Percentiles rank a stretch among this genome's conserved stretches.
phyloP scores from a whole-genome alignment of 2,888 invertebrate species.

The Liposcelis brunnea region DNA sequence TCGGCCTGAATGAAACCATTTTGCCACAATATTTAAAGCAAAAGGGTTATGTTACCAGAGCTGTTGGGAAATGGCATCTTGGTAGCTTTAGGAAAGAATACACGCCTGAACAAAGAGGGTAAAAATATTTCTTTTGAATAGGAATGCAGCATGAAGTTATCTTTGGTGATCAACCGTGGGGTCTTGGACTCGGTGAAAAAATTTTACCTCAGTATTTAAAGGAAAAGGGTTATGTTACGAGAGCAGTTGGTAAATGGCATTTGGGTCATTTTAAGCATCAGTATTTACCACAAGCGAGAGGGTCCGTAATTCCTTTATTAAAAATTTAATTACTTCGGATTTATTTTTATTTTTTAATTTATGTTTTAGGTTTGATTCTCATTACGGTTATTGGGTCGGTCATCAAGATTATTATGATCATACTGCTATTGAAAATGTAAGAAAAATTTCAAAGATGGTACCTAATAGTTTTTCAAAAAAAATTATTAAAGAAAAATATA shows the following conservation, averaged over 20 bases:
- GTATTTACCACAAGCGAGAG: constrained; percentile 54
- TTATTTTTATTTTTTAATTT: too few species aligned
- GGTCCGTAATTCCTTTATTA: constrained; percentile 39
- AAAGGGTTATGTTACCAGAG: constrained; percentile 32
- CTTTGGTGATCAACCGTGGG: constrained; percentile 47
- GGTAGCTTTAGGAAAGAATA: constrained; percentile 31
- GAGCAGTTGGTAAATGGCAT: constrained; percentile 84
- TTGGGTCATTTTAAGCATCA: constrained; percentile 57
- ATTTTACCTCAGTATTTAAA: constrained; percentile 51
- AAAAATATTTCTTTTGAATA: constrained; percentile 17
- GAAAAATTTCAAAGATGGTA: too few species aligned
- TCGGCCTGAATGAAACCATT: constrained; percentile 30
- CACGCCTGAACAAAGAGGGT: constrained; percentile 27
- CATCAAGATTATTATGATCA: constrained; percentile 81
- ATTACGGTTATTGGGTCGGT: constrained; percentile 68
- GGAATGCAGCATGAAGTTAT: constrained; percentile 59
- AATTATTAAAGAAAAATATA: too few species aligned
- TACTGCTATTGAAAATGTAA: constrained; percentile 40
- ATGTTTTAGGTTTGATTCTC: constrained; percentile 29
- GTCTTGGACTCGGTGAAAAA: constrained; percentile 45
- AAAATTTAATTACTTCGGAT: neutral
- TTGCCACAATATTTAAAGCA: constrained; percentile 32
- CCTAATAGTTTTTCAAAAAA: too few species aligned
- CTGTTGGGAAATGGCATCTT: constrained; percentile 40
- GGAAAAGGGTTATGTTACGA: constrained; percentile 53